A percentile compares a stretch with the other conserved stretches of the same genome.
Evolutionary conservation across 64 coral and sea anemone species (phyloP).

Genomic region (Pachyseris speciosa): DNA sequence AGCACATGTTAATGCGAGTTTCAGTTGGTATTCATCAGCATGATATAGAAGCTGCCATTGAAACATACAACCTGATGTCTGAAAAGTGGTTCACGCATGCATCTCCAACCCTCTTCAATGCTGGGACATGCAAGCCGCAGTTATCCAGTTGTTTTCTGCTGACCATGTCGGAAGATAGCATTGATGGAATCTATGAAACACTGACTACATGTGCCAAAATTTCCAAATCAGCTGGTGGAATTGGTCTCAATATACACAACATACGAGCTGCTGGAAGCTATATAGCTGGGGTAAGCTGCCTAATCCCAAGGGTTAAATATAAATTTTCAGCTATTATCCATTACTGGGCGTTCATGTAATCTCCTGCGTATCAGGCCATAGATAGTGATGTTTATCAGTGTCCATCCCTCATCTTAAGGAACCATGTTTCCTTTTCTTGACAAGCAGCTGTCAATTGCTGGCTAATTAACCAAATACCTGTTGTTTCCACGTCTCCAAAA

Average conservation of each 20-base stretch:
- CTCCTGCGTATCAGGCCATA: no score
- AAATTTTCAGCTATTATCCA: no score
- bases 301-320: no score
- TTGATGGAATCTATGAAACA: slow-evolving; percentile 97
- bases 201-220: slow-evolving; percentile 90
- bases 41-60: slow-evolving; percentile 89
- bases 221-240: slow-evolving; percentile 93
- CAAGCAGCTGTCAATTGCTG: no score
- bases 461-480: no score
- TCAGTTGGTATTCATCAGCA: slow-evolving; percentile 89
- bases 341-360: no score
- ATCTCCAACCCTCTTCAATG: slow-evolving; percentile 94
- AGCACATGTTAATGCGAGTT: slow-evolving; percentile 97
- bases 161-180: slow-evolving; percentile 90
- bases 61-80: slow-evolving; percentile 89
- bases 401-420: no score
- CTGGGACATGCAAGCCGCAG: slow-evolving; percentile 87
- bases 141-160: slow-evolving; percentile 91
- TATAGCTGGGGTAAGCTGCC: slow-evolving; percentile 83
- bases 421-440: no score
- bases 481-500: no score
- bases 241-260: slow-evolving; percentile 92
- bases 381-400: no score
- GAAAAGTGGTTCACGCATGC: slow-evolving; percentile 97
- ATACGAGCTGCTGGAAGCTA: slow-evolving; percentile 90